phyloP scores from a whole-genome alignment of 2,797 vertebrate genomes.

The Smutsia temminckii region DNA sequence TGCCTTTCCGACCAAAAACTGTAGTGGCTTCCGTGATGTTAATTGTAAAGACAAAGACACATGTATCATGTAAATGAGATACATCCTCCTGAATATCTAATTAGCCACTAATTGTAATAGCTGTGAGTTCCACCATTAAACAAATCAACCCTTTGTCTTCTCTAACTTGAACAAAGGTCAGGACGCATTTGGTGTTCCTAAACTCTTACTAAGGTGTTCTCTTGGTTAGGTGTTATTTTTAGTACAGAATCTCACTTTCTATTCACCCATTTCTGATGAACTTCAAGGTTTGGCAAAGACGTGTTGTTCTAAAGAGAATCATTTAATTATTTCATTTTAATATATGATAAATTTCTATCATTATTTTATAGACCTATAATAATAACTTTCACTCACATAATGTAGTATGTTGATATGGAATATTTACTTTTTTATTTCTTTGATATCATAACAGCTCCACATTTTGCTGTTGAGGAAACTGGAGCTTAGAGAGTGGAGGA shows the following conservation, averaged over 20 bases:
- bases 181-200: not conserved
- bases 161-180: not conserved
- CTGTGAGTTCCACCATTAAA: not conserved
- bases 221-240: not conserved
- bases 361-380: not conserved
- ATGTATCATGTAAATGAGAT: not conserved
- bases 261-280: not conserved
- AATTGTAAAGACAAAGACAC: not conserved
- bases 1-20: not conserved
- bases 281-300: not conserved
- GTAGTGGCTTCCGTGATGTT: not conserved
- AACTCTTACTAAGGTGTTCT: not conserved
- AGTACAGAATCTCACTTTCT: not conserved
- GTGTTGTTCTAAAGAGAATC: not conserved
- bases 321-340: slow-evolving; percentile 25
- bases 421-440: not conserved
- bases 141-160: not conserved
- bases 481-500: not conserved
- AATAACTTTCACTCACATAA: not conserved
- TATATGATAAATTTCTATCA: not conserved
- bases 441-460: not conserved
- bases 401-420: not conserved
- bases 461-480: not conserved
- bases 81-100: not conserved
- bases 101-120: not conserved